Base-by-base conservation (phyloP, 2,113 vertebrate genomes). In the Megaceryle maxima region DNA sequence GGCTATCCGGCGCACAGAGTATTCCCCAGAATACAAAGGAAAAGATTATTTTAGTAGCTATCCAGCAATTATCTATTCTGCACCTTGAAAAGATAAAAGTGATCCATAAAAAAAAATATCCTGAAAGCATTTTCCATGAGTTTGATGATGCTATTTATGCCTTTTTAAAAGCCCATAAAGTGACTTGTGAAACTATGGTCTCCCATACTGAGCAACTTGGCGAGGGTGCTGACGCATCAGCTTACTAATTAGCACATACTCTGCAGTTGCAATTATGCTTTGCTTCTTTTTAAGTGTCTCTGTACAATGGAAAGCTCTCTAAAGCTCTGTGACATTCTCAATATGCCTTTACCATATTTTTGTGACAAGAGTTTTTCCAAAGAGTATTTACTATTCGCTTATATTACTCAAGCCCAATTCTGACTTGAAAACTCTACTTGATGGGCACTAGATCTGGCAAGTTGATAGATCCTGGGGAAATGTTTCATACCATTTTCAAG, bases 91-190 rank as follows among this genome's bases (percentile, higher is more conserved):
- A 97, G 96, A 94, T 92, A 97, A 62, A 91, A 76, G 55, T 43
- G 44, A 90, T 94, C 92, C 96, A 91, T 94, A 67, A 86, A 88
- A 64, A 94, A 92, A 68, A 92, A 55, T 24, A 14, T 37, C 94
- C 95, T 94, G 94, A 90, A 96, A 25, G 18, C 72, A 73, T 80
- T 90, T 95, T 90, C 91, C 53, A 18, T 41, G 82, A 88, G 56
- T 87, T 90, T 88, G 81, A 86, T 92, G 82, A 62, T 64, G 73
- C 81, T 51, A 88, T 90, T 92, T 84, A 87, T 74, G 56, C 51
- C 75, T 93, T 85, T 95, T 97, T 95, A 97, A 87, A 57, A 95
- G 68, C 69, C 83, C 72, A 78, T 97, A 97, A 98, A 97, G 80
- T 70, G 92, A 72, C n/a, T 28, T 67, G 72, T 33, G 17, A 89